These are phyloP conservation scores for Nansenia antarctica DNA, from an alignment of 2,113 vertebrate species.

Conservation along the genomic window DNA sequence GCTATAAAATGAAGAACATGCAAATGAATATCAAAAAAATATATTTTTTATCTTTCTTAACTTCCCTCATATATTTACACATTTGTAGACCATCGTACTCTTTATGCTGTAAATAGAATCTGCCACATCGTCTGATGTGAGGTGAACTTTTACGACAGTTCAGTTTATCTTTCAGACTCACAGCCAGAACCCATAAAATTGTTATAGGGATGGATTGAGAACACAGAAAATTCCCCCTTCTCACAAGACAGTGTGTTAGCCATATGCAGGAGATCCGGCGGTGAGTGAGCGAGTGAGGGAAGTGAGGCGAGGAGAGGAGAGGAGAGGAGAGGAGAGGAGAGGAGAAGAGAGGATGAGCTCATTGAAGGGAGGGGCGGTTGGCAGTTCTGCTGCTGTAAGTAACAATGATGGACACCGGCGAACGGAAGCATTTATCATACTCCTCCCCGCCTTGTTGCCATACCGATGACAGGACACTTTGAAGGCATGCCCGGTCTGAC, in stretches of 20 bases:
- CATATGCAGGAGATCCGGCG: constrained; percentile 29
- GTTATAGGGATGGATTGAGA: constrained; percentile 12
- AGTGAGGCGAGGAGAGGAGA: background rate
- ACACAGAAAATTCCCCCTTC: constrained; percentile 36
- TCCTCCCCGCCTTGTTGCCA: background rate
- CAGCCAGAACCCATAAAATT: constrained; percentile 27
- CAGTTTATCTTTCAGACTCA: constrained; percentile 12
- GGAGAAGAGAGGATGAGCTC: background rate
- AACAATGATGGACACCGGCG: background rate
- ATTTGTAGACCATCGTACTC: too few relatives aligned
- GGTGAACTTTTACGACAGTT: constrained; percentile 21
- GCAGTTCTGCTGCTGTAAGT: too few relatives aligned
- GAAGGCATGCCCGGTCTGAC: background rate
- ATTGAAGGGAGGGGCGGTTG: too few relatives aligned
- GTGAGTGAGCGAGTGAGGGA: background rate
- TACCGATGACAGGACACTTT: background rate
- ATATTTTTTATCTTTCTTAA: too few relatives aligned
- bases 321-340: background rate
- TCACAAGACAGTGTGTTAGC: constrained; percentile 27
- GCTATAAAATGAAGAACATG: too few relatives aligned
- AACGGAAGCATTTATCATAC: background rate
- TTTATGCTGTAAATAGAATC: too few relatives aligned
- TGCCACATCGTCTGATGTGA: background rate
- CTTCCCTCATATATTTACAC: too few relatives aligned
- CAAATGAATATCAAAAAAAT: too few relatives aligned